A percentile compares a stretch with the other conserved stretches of the same genome.
Conservation (phyloP, 2,797 vertebrate species). For the Sebastes dallii region DNA sequence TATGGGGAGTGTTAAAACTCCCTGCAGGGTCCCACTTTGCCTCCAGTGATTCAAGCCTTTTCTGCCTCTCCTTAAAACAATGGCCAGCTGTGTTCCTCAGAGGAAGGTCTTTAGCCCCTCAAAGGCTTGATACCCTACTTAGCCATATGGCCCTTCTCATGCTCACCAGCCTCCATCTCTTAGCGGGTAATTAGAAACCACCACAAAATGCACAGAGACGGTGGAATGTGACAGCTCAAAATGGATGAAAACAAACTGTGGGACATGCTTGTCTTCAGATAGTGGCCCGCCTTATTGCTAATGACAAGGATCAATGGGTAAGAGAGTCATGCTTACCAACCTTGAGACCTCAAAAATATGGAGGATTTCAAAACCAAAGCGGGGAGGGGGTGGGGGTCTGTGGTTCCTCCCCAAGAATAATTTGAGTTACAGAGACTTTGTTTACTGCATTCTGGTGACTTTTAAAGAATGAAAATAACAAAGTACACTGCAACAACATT, state of each 20-base stretch:
- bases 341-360: too few relatives aligned
- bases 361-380: too few relatives aligned
- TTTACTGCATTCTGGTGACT: too few relatives aligned
- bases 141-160: slow-evolving; percentile 61
- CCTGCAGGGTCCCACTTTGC: slow-evolving; percentile 45
- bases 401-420: too few relatives aligned
- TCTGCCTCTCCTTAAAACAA: slow-evolving; percentile 65
- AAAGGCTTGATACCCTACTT: slow-evolving; percentile 50
- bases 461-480: too few relatives aligned
- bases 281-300: slow-evolving; percentile 6
- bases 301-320: slow-evolving; percentile 33
- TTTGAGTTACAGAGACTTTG: too few relatives aligned
- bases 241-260: slow-evolving; percentile 54
- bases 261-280: slow-evolving; percentile 23
- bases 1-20: slow-evolving; percentile 22
- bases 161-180: slow-evolving; percentile 46
- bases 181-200: slow-evolving; percentile 68
- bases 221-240: slow-evolving; percentile 56
- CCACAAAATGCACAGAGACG: slow-evolving; percentile 38
- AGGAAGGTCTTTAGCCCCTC: slow-evolving; percentile 31
- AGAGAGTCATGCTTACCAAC: too few relatives aligned
- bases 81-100: slow-evolving; percentile 70
- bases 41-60: slow-evolving; percentile 57
- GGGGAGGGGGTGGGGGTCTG: too few relatives aligned
- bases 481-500: too few relatives aligned